Conservation (phyloP, 2,888 invertebrate genomes). For the Patella depressa region DNA sequence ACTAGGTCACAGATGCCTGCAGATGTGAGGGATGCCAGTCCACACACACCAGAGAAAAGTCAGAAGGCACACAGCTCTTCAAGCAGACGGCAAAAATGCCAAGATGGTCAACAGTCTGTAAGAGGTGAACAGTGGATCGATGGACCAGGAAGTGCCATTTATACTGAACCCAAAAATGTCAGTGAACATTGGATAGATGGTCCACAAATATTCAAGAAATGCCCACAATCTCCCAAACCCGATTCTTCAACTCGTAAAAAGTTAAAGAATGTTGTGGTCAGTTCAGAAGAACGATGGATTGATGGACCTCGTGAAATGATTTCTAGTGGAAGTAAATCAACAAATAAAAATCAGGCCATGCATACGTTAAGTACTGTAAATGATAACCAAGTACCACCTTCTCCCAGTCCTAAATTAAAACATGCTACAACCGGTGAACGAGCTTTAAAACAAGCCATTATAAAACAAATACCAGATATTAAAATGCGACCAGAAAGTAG, state of each 20-base stretch:
- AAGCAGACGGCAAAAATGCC: constrained; percentile 33
- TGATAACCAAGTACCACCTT: constrained; percentile 19
- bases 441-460: constrained; percentile 38
- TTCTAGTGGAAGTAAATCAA: constrained; percentile 29
- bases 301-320: constrained; percentile 69
- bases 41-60: constrained; percentile 37
- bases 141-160: constrained; percentile 83
- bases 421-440: constrained; percentile 27
- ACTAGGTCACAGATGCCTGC: constrained; percentile 21
- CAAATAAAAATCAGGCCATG: constrained; percentile 27
- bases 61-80: constrained; percentile 31
- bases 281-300: constrained; percentile 75
- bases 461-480: constrained; percentile 42
- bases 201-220: constrained; percentile 76
- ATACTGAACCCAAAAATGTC: constrained; percentile 48
- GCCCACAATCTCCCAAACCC: constrained; percentile 16
- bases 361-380: constrained; percentile 37
- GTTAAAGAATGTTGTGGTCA: constrained; percentile 37
- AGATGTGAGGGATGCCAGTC: constrained; percentile 19
- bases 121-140: constrained; percentile 92
- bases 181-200: constrained; percentile 95
- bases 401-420: constrained; percentile 30
- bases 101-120: constrained; percentile 38
- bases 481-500: constrained; percentile 59
- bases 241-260: constrained; percentile 72